These are phyloP conservation scores for Heterocephalus glaber DNA, from an alignment of 2,113 vertebrate species.

Conservation along the genomic window DNA sequence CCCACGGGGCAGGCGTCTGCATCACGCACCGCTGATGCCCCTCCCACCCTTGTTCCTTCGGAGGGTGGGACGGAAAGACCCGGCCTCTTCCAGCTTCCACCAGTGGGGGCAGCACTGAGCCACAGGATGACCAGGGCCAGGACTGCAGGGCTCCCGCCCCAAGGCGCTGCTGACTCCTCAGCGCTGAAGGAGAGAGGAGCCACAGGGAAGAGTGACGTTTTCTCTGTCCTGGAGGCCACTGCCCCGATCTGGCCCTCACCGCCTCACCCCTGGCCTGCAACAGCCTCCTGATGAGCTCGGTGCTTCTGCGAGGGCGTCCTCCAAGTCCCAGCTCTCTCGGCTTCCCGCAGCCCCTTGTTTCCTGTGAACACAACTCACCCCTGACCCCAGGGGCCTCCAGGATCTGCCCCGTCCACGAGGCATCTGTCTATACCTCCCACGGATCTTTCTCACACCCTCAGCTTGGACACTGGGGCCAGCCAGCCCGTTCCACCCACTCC, in stretches of 20 bases:
- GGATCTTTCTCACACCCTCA: not conserved
- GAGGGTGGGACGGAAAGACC: not conserved
- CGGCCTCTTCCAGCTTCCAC: not conserved
- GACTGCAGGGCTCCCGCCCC: fast-evolving
- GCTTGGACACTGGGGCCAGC: not conserved
- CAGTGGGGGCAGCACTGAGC: not conserved
- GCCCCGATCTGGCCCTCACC: not conserved
- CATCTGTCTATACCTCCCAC: fast-evolving
- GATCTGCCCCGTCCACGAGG: fast-evolving
- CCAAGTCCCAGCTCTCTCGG: not conserved
- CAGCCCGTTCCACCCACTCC: not conserved
- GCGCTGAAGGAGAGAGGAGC: not conserved
- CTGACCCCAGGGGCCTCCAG: not conserved
- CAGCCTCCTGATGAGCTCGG: not conserved
- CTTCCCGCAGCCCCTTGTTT: fast-evolving
- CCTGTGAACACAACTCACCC: not conserved
- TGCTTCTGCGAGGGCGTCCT: not conserved
- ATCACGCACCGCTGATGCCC: not conserved
- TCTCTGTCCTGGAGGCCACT: not conserved
- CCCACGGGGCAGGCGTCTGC: not conserved
- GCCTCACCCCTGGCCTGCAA: not conserved
- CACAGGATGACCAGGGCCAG: fast-evolving
- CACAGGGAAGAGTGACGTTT: fast-evolving
- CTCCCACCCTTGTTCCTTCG: not conserved
- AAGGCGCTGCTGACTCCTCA: not conserved